These are phyloP conservation scores for Cryptus viduatorius DNA, from an alignment of 2,888 invertebrate genomes.

Conservation along the genomic window DNA sequence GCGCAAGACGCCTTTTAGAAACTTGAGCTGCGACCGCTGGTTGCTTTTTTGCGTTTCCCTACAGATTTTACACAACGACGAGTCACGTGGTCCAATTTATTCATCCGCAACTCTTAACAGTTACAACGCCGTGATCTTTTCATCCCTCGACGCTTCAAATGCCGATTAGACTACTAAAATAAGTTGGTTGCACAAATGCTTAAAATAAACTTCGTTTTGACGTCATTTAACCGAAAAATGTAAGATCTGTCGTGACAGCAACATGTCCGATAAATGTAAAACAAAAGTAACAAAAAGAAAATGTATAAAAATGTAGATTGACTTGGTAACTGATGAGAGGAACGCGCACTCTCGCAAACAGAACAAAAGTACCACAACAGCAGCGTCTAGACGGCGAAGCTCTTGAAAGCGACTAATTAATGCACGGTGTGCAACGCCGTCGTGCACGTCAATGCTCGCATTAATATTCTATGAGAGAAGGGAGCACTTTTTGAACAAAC, in stretches of 20 bases:
- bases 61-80: not conserved
- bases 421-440: slow-evolving; percentile 43
- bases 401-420: slow-evolving; percentile 47
- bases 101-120: not conserved
- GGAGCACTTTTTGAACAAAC: slow-evolving; percentile 40
- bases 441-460: slow-evolving; percentile 39
- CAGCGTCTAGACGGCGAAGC: slow-evolving; percentile 39
- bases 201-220: not conserved
- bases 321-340: not conserved
- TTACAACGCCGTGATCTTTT: not conserved
- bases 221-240: not conserved
- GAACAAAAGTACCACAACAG: slow-evolving; percentile 9
- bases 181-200: not conserved
- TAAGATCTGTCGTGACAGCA: not conserved
- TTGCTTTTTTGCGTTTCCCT: slow-evolving; percentile 12
- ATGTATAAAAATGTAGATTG: not conserved
- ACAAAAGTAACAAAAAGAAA: not conserved
- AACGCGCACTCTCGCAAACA: not conserved
- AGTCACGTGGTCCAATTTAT: not conserved
- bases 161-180: not conserved
- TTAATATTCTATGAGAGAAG: slow-evolving; percentile 51
- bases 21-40: not conserved
- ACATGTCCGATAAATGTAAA: not conserved
- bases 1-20: slow-evolving; percentile 6
- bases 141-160: not conserved